Evolutionary conservation across 2,888 invertebrate species (phyloP).

Genomic region (Sepiola atlantica): DNA sequence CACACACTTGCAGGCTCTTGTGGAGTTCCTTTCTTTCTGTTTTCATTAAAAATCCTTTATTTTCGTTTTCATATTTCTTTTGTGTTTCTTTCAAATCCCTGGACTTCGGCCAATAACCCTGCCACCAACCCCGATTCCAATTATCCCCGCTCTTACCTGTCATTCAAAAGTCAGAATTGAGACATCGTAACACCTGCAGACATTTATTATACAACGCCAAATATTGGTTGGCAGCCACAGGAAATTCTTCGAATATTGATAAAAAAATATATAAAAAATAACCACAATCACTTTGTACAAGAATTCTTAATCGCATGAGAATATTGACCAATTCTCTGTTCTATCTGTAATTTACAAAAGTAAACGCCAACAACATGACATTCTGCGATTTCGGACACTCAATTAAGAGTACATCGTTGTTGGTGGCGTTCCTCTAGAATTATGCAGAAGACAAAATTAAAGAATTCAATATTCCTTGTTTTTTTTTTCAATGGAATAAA

Average conservation of each 20-base stretch:
- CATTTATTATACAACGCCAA: neutral
- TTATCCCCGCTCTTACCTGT: neutral
- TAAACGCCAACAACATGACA: too few relatives aligned
- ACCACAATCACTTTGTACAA: neutral
- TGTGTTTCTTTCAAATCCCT: neutral
- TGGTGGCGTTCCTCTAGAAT: too few relatives aligned
- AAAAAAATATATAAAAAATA: neutral
- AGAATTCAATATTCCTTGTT: too few relatives aligned
- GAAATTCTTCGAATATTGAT: neutral
- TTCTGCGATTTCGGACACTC: too few relatives aligned
- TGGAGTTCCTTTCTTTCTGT: too few relatives aligned
- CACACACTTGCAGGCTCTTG: neutral
- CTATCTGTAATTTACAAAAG: too few relatives aligned
- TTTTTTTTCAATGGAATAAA: too few relatives aligned
- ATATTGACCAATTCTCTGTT: too few relatives aligned
- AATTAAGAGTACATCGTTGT: too few relatives aligned
- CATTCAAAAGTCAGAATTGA: neutral
- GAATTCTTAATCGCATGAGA: neutral
- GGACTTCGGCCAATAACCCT: neutral
- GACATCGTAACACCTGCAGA: neutral
- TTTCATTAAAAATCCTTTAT: neutral
- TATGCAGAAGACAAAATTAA: too few relatives aligned
- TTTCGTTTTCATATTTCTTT: neutral
- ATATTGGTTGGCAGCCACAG: neutral
- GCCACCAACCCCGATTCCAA: neutral